phyloP scores from a whole-genome alignment of 2,113 vertebrate genomes.

The Neogale vison region DNA sequence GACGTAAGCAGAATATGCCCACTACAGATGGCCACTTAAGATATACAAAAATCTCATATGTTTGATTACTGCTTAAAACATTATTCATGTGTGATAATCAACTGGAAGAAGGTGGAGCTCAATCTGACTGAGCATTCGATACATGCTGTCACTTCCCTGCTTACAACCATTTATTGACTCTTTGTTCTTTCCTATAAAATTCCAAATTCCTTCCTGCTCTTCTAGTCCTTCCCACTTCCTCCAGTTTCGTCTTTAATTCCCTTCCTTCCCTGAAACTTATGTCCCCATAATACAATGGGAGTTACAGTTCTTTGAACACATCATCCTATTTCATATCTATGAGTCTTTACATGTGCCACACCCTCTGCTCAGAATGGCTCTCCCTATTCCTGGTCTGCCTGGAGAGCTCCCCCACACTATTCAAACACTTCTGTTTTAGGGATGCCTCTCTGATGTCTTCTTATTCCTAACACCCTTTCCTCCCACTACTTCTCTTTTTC shows the following conservation, averaged over 20 bases:
- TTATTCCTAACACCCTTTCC: not conserved
- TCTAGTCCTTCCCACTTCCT: not conserved
- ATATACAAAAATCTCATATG: not conserved
- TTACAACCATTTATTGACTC: not conserved
- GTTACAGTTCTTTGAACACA: not conserved
- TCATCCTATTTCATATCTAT: not conserved
- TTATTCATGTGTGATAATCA: not conserved
- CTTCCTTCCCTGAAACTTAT: not conserved
- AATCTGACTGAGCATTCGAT: not conserved
- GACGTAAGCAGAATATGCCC: not conserved
- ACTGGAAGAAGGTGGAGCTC: not conserved
- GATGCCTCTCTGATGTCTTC: not conserved
- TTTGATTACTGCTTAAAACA: constrained; percentile 18
- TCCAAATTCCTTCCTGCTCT: not conserved
- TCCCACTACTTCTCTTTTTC: not conserved
- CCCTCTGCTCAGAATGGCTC: not conserved
- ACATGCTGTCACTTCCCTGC: not conserved
- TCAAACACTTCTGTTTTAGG: not conserved
- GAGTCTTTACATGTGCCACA: not conserved
- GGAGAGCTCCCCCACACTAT: not conserved
- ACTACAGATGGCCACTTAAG: not conserved
- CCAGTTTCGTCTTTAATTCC: not conserved
- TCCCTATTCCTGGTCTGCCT: not conserved
- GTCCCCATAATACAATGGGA: not conserved
- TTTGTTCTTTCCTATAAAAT: not conserved